phyloP scores from a whole-genome alignment of 2,888 invertebrate genomes.

The Pachycephus smyrnensis region DNA sequence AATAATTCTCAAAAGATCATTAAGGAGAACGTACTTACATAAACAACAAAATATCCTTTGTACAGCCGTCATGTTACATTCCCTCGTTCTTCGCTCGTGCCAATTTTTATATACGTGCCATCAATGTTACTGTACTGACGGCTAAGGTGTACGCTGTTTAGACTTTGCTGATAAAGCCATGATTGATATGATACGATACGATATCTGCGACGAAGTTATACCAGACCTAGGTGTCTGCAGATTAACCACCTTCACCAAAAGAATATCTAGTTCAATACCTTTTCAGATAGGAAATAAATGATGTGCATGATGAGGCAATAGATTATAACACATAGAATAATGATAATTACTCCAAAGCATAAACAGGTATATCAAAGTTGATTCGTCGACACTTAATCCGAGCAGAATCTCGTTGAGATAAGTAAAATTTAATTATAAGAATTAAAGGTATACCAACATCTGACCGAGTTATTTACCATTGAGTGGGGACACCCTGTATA shows the following conservation, averaged over 20 bases:
- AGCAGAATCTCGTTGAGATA: background rate
- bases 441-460: background rate
- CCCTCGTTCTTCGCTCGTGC: background rate
- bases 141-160: background rate
- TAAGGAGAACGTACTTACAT: background rate
- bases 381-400: background rate
- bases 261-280: background rate
- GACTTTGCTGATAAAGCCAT: background rate
- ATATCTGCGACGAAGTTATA: background rate
- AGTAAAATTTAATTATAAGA: background rate
- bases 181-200: background rate
- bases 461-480: background rate
- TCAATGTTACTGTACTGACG: background rate
- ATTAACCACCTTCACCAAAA: too few species aligned
- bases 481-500: slow-evolving; percentile 2
- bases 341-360: background rate
- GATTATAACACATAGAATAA: background rate
- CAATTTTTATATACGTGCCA: background rate
- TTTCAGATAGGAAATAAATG: background rate
- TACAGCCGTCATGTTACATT: background rate
- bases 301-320: background rate
- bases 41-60: background rate
- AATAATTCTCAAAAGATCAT: background rate
- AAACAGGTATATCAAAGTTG: background rate
- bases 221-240: background rate